Conservation (phyloP, 1,140 invertebrate genomes). For the Atta colombica region DNA sequence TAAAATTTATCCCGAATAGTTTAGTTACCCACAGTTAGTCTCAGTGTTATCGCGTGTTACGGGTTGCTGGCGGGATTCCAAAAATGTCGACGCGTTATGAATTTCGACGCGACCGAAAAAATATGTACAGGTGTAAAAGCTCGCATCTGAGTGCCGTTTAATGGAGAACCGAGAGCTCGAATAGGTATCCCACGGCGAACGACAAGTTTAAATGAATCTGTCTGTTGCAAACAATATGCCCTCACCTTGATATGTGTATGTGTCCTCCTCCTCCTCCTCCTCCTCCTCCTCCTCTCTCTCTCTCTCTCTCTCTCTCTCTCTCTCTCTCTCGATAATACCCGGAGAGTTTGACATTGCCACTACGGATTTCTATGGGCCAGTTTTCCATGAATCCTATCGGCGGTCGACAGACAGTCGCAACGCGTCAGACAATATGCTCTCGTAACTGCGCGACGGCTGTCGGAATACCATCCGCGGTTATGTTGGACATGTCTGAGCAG, state of each 20-base stretch:
- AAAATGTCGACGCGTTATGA: conserved; percentile 30
- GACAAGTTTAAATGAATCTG: conserved; percentile 82
- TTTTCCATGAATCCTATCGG: conserved; percentile 81
- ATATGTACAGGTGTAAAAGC: conserved; percentile 40
- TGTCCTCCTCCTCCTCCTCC: neutral
- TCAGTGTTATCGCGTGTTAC: neutral
- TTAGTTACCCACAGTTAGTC: neutral
- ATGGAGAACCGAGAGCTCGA: conserved; percentile 52
- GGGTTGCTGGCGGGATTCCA: conserved; percentile 25
- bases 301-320: neutral
- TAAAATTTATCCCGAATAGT: neutral
- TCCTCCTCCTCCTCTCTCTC: neutral
- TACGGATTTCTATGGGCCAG: conserved; percentile 74
- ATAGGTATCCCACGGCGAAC: conserved; percentile 47
- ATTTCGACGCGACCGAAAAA: conserved; percentile 30
- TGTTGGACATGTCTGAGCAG: conserved; percentile 16
- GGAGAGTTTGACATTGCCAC: conserved; percentile 62
- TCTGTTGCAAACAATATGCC: conserved; percentile 77
- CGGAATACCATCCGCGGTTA: conserved; percentile 35
- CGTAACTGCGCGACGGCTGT: conserved; percentile 42
- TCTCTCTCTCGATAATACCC: conserved; percentile 21
- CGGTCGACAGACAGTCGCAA: conserved; percentile 71
- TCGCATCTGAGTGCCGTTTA: conserved; percentile 55
- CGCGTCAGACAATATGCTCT: conserved; percentile 63
- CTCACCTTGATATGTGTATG: neutral